Evolutionary conservation across 2,888 invertebrate species (phyloP).

Genomic region (Unio delphinus): DNA sequence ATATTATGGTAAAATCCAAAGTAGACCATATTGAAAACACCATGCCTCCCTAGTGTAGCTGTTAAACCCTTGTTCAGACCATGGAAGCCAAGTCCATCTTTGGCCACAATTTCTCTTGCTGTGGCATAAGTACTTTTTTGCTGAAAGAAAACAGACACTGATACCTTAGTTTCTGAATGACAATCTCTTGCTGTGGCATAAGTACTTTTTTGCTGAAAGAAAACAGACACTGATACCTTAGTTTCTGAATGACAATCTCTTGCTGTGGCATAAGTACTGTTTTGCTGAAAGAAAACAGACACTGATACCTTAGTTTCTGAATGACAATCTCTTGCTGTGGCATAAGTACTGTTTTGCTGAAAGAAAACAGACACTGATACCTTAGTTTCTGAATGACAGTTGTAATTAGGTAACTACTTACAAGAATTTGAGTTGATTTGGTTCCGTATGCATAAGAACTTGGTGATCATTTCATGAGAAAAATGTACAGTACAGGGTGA

Average conservation of each 20-base stretch:
- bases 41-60: constrained; percentile 91
- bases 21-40: constrained; percentile 93
- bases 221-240: not conserved
- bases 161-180: too few relatives aligned
- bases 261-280: constrained; percentile 85
- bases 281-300: constrained; percentile 64
- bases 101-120: constrained; percentile 83
- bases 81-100: constrained; percentile 83
- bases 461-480: too few relatives aligned
- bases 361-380: constrained; percentile 14
- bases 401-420: too few relatives aligned
- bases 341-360: constrained; percentile 79
- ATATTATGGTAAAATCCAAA: constrained; percentile 96
- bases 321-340: constrained; percentile 79
- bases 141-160: constrained; percentile 49
- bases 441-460: too few relatives aligned
- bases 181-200: constrained; percentile 82
- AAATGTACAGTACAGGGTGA: too few relatives aligned
- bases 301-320: not conserved
- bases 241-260: constrained; percentile 71
- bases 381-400: too few relatives aligned
- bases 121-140: constrained; percentile 82
- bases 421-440: too few relatives aligned
- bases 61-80: constrained; percentile 91
- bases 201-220: constrained; percentile 76